Conservation (phyloP, 2,113 vertebrate genomes). For the Hippocampus abdominalis region DNA sequence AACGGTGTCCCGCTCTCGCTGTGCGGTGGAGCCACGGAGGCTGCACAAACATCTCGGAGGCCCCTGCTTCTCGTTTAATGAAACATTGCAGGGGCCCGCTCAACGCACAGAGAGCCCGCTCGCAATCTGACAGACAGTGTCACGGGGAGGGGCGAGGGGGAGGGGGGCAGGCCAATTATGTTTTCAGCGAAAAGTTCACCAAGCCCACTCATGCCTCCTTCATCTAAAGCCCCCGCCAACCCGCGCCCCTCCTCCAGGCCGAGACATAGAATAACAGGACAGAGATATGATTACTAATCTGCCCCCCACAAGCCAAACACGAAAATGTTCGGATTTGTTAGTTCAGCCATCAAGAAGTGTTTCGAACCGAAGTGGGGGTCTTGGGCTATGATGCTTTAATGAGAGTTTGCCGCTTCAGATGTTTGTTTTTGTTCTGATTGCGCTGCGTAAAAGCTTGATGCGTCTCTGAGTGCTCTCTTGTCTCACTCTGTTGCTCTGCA, state of each 20-base stretch:
- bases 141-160: constrained; percentile 11
- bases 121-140: constrained; percentile 63
- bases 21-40: constrained; percentile 67
- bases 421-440: constrained; percentile 70
- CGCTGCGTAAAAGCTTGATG: constrained; percentile 51
- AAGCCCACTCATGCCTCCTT: constrained; percentile 29
- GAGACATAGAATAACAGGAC: constrained; percentile 67
- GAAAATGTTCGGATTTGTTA: constrained; percentile 62
- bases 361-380: constrained; percentile 55
- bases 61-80: constrained; percentile 65
- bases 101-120: constrained; percentile 52
- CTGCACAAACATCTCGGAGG: constrained; percentile 71
- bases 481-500: constrained; percentile 43
- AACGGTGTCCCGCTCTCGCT: constrained; percentile 39
- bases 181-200: constrained; percentile 58
- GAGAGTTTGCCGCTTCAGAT: constrained; percentile 50
- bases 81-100: constrained; percentile 64
- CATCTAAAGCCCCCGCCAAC: constrained; percentile 15
- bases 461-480: constrained; percentile 36
- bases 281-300: constrained; percentile 69
- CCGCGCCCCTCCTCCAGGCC: constrained; percentile 21
- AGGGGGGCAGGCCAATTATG: constrained; percentile 68
- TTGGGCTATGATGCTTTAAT: constrained; percentile 45
- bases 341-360: constrained; percentile 66
- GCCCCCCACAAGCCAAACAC: constrained; percentile 52